Percentiles rank a stretch among this genome's conserved stretches.
Evolutionary conservation across 37 sponge, comb jelly and placozoan genomes (phyloP).

Genomic region (Aplysina aerophoba): DNA sequence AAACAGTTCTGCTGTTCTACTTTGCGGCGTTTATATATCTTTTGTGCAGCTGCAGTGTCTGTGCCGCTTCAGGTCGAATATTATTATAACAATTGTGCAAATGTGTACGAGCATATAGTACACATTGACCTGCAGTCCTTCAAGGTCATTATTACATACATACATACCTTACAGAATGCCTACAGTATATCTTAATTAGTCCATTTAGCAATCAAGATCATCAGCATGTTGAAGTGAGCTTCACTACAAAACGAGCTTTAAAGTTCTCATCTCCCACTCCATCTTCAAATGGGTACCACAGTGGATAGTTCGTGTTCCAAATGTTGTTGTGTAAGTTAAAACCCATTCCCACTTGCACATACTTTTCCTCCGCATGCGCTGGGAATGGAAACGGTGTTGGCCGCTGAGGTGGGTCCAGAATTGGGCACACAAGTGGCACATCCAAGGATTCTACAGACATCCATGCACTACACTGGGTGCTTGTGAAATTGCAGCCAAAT

Average conservation of each 20-base stretch:
- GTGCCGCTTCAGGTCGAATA: too few relatives aligned
- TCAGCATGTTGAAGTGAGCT: not conserved
- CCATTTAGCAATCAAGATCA: too few relatives aligned
- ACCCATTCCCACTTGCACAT: conserved; percentile 46
- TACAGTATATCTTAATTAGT: too few relatives aligned
- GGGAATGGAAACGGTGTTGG: conserved; percentile 56
- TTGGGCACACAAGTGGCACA: conserved; percentile 68
- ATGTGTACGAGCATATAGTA: too few relatives aligned
- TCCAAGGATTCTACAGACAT: conserved; percentile 40
- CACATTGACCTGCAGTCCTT: too few relatives aligned
- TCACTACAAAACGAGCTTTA: conserved; percentile 35
- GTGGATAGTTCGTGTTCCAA: conserved; percentile 79
- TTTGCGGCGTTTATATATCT: too few relatives aligned
- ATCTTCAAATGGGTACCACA: conserved; percentile 64
- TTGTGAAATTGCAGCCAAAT: conserved; percentile 14
- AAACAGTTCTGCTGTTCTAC: too few relatives aligned
- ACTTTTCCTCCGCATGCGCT: not conserved
- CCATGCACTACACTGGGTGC: too few relatives aligned
- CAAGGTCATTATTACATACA: too few relatives aligned
- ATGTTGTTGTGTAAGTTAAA: conserved; percentile 80
- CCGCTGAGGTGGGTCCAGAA: not conserved
- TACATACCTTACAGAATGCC: too few relatives aligned
- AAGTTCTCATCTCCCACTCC: conserved; percentile 63
- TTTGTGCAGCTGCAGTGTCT: too few relatives aligned
- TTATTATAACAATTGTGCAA: too few relatives aligned